Evolutionary conservation across 2,113 vertebrate species (phyloP), one percentile per base, ranked within the genome.

Genomic region (Nerophis ophidion): DNA sequence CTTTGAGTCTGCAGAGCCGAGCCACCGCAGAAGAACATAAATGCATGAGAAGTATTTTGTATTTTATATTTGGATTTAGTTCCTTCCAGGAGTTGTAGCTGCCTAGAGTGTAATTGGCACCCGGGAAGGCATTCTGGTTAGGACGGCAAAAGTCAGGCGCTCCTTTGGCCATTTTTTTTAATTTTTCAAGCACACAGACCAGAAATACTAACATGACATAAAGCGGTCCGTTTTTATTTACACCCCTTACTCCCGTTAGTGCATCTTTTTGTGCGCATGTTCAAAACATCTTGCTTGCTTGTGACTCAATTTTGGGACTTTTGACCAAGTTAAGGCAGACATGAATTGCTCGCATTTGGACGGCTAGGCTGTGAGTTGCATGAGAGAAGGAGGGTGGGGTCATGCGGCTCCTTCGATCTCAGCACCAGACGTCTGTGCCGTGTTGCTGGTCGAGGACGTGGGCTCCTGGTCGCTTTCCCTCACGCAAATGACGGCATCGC

Each of bases 401-500:
- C 90, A 93, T 59, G 91, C 91, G 15, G 91, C 83, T 8, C 87
- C 90, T n/a, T 97, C 95, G 46, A 71, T 83, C 67, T 80, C 89
- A 3, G 82, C 42, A 46, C 77, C 83, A 0, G 79, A 65, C 0
- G 86, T 78, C 38, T 93, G 93, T 73, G 83, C 81, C 13, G 19
- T 69, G 12, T 68, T 79, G 0, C 77, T 7, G 1, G 82, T 68
- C 1, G 76, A 50, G 1, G 91, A 58, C 1, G 83, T 26, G n/a
- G 74, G 68, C 52, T 99, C 97, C 12, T 89, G 76, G 58, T 98
- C 97, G 0, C 93, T 91, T 60, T 99, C 96, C 12, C 90, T 88
- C 38, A 93, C 88, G 47, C 95, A 97, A 70, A 97, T 89, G 50
- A 99, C 96, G 0, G 96, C 95, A 8, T 99, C 97, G 0, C 97